Conservation (phyloP, 2,797 vertebrate genomes). For the Pristis pectinata region DNA sequence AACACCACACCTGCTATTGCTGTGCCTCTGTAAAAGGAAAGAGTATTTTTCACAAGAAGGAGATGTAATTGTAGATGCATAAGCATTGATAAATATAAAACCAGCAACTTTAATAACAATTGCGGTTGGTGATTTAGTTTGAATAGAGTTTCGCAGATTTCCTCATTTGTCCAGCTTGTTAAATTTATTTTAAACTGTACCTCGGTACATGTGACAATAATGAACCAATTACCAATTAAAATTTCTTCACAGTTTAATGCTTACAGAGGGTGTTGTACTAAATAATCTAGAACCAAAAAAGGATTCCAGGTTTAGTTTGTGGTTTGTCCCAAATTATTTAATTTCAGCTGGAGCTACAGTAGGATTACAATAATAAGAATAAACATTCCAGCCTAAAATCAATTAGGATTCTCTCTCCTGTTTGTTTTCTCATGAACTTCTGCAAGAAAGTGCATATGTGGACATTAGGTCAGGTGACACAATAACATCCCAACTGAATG, state of each 20-base stretch:
- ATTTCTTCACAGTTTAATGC: neutral
- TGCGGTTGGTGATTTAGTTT: neutral
- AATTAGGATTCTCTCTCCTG: neutral
- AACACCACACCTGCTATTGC: slow-evolving; percentile 85
- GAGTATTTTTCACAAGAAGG: neutral
- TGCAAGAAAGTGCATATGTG: neutral
- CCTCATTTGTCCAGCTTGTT: neutral
- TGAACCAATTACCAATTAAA: neutral
- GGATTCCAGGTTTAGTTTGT: neutral
- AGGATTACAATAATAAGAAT: neutral
- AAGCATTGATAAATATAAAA: neutral
- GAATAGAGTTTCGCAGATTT: neutral
- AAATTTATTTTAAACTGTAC: neutral
- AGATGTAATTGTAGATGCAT: no score
- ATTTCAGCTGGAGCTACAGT: neutral
- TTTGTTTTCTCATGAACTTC: no score
- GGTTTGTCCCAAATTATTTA: neutral
- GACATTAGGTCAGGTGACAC: neutral
- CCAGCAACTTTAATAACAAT: neutral
- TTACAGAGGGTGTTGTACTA: neutral
- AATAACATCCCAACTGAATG: neutral
- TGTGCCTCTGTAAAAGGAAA: slow-evolving; percentile 67
- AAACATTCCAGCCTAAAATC: neutral
- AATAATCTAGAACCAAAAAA: neutral
- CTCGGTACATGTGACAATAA: no score